A percentile compares a stretch with the other conserved stretches of the same genome.
These are phyloP conservation scores for Yponomeuta evonymella DNA, from an alignment of 2,888 invertebrate species.

Conservation along the genomic window DNA sequence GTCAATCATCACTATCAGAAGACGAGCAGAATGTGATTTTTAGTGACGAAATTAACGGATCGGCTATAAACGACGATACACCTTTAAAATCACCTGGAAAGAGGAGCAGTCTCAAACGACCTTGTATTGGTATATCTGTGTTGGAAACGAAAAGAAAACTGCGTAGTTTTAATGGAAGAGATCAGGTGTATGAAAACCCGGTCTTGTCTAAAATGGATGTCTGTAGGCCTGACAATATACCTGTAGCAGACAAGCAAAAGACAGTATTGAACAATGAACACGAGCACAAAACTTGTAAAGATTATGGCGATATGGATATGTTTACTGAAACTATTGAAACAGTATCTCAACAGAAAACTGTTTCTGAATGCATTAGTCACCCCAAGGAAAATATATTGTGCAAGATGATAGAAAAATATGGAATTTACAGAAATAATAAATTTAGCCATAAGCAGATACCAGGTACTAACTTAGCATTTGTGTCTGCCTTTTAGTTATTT, in stretches of 20 bases:
- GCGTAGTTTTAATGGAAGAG: constrained; percentile 33
- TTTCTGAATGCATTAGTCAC: neutral
- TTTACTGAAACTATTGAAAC: constrained; percentile 26
- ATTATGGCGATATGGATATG: constrained; percentile 37
- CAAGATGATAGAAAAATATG: constrained; percentile 49
- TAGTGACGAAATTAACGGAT: constrained; percentile 1
- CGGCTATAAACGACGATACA: neutral
- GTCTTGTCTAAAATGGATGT: neutral
- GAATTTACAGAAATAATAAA: constrained; percentile 30
- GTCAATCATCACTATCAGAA: constrained; percentile 27
- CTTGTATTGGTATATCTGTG: constrained; percentile 29
- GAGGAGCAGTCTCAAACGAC: constrained; percentile 23
- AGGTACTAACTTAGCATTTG: constrained; percentile 33
- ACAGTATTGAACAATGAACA: neutral
- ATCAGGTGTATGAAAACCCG: constrained; percentile 16
- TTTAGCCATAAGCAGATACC: constrained; percentile 23
- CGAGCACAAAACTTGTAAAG: neutral
- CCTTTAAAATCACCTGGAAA: constrained; percentile 15
- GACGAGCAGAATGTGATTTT: constrained; percentile 4
- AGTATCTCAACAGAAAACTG: neutral
- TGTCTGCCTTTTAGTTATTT: neutral
- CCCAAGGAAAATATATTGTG: constrained; percentile 45
- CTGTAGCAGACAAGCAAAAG: neutral
- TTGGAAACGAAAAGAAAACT: constrained; percentile 37
- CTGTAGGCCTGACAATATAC: neutral